Conservation (phyloP, 1,140 invertebrate species). For the Bombus consobrinus region DNA sequence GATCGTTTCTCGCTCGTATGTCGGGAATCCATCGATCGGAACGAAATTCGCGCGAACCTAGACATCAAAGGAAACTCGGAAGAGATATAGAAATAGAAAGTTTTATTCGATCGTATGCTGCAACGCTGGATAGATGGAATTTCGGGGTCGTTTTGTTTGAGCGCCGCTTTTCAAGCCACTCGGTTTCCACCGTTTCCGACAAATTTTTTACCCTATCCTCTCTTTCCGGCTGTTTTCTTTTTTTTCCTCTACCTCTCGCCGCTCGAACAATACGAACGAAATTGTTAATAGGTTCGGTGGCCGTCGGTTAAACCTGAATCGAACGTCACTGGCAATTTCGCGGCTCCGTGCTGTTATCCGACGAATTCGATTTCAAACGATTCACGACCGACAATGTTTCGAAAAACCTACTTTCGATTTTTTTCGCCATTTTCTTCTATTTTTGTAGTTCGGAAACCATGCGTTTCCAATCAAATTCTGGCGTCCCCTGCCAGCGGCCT, state of each 20-base stretch:
- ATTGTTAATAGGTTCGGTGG: constrained; percentile 38
- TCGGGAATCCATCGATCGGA: neutral
- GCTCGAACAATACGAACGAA: constrained; percentile 10
- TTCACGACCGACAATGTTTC: neutral
- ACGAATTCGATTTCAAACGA: constrained; percentile 3
- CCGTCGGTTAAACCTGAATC: constrained; percentile 32
- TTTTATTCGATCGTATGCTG: neutral
- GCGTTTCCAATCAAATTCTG: neutral
- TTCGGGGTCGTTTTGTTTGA: constrained; percentile 20
- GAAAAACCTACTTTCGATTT: neutral
- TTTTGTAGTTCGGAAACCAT: neutral
- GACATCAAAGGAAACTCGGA: constrained; percentile 37
- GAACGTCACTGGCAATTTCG: constrained; percentile 16
- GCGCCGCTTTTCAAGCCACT: neutral
- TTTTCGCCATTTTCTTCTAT: neutral
- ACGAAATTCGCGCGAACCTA: neutral
- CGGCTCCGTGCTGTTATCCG: neutral
- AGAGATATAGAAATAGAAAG: constrained; percentile 39
- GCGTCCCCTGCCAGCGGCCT: neutral
- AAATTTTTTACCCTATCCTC: neutral
- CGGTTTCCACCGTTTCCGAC: neutral
- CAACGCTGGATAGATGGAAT: constrained; percentile 32
- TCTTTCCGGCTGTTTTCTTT: neutral
- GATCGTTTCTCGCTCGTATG: neutral
- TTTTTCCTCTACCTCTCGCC: neutral